These are phyloP conservation scores for Notocelia uddmanniana DNA, from an alignment of 2,888 invertebrate species.

Conservation along the genomic window DNA sequence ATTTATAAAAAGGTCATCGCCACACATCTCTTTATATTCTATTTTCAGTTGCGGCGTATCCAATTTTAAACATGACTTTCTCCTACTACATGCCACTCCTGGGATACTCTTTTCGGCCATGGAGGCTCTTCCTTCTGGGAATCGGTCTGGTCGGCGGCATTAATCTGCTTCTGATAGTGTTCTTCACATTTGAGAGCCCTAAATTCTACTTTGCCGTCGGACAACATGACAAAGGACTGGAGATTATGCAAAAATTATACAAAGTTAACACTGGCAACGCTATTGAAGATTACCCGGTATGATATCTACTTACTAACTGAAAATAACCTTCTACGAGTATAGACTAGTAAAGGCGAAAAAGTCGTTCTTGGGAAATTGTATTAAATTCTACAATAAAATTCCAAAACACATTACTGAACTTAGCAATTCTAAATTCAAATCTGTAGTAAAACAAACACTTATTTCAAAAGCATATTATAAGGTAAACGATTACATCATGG, in stretches of 20 bases:
- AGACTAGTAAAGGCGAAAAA: no score
- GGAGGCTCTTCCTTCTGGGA: conserved; percentile 25
- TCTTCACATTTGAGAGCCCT: conserved; percentile 32
- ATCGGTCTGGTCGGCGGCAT: conserved; percentile 20
- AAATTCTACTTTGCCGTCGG: conserved; percentile 35
- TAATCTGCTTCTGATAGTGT: conserved; percentile 22
- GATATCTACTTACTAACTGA: not conserved
- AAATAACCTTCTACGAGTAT: not conserved
- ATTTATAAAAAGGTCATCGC: no score
- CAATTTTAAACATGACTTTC: conserved; percentile 28
- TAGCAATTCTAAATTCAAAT: no score
- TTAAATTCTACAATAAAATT: no score
- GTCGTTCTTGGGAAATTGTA: no score
- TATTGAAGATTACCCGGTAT: conserved; percentile 14
- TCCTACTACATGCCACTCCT: conserved; percentile 30
- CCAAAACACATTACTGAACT: no score
- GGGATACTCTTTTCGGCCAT: conserved; percentile 26
- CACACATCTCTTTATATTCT: not conserved
- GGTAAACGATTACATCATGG: no score
- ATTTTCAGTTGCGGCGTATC: conserved; percentile 25
- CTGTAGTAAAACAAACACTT: no score
- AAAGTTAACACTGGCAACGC: conserved; percentile 24
- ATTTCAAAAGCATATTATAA: no score
- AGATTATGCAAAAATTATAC: conserved; percentile 31
- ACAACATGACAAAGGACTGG: conserved; percentile 27